phyloP scores from a whole-genome alignment of 92 coral and sea anemone species.

The Siderastrea radians region DNA sequence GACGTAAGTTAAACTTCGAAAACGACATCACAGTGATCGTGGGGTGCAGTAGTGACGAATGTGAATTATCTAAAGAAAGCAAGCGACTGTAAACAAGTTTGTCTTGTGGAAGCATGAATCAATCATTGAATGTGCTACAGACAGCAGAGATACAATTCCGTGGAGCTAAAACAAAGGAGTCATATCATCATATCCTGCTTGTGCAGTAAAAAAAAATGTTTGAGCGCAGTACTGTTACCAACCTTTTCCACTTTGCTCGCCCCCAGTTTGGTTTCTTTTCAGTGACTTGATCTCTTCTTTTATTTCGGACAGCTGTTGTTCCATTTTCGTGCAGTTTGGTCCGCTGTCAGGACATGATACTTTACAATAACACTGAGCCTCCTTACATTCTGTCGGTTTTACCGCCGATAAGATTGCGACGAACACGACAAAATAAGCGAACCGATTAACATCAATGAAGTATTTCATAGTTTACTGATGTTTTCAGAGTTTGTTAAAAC shows the following conservation, averaged over 20 bases:
- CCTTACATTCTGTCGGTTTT: conserved; percentile 1
- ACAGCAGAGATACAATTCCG: no score
- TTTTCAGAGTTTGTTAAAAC: background rate
- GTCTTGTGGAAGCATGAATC: no score
- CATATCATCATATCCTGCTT: no score
- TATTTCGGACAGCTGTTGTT: background rate
- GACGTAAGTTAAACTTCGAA: no score
- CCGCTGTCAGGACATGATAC: background rate
- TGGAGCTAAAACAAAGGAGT: no score
- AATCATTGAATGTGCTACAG: no score
- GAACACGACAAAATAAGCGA: conserved; percentile 4
- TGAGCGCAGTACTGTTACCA: background rate
- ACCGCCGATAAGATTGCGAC: background rate
- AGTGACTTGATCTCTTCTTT: conserved; percentile 6
- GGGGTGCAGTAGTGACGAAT: no score
- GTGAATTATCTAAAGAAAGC: no score
- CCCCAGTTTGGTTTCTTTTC: background rate
- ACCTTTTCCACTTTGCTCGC: background rate
- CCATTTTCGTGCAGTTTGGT: conserved; percentile 1
- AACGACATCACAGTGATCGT: no score
- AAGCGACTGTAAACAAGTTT: no score
- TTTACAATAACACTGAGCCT: background rate
- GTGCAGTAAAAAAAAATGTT: background rate
- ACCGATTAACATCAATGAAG: background rate
- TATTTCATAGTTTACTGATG: background rate